Base-by-base conservation (phyloP, 2,797 vertebrate genomes). In the Aythya fuligula region DNA sequence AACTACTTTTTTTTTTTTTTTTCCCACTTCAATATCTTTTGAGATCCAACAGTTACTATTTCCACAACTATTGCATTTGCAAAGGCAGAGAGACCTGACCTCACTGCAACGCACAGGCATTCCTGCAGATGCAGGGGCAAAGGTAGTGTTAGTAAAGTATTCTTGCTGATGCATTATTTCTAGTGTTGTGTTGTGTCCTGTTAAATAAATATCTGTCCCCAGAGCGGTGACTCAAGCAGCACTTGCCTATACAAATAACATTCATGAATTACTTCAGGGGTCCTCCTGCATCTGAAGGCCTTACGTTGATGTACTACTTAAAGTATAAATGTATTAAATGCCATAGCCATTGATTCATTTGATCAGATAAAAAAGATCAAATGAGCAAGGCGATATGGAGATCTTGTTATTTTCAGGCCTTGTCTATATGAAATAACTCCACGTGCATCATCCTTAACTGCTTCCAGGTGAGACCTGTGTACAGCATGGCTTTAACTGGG, bases 331-430 rank as follows among this genome's bases (percentile, higher is more conserved):
- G 82, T 78, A 43, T 3, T 11, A n/a, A 51, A 28, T 93, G 34
- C 47, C 24, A 3, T 69, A 94, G 67, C 41, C 38, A 19, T 49
- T 79, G 71, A 67, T 83, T 65, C 54, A 69, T 88, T 87, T 87
- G 77, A 75, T 96, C 57, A 83, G 83, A 91, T 85, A 84, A 79
- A 85, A 85, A 43, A 72, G 76, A 83, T 75, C 38, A 81, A 79
- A 72, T 30, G 38, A 89, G 22, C 64, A 36, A 54, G 64, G 47
- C 22, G 6, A 13, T 57, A 10, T 47, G 54, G 49, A 80, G 41
- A 74, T 83, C 3, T 58, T 25, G 25, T 81, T 86, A 57, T 87
- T 88, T 91, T 93, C 78, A 19, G 77, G 65, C n/a, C 67, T 0
- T 71, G 28, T n/a, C 49, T 71, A 0, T 70, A 7, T 94, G 74